Evolutionary conservation across 1,140 invertebrate genomes (phyloP).

Genomic region (Aplysia californica): DNA sequence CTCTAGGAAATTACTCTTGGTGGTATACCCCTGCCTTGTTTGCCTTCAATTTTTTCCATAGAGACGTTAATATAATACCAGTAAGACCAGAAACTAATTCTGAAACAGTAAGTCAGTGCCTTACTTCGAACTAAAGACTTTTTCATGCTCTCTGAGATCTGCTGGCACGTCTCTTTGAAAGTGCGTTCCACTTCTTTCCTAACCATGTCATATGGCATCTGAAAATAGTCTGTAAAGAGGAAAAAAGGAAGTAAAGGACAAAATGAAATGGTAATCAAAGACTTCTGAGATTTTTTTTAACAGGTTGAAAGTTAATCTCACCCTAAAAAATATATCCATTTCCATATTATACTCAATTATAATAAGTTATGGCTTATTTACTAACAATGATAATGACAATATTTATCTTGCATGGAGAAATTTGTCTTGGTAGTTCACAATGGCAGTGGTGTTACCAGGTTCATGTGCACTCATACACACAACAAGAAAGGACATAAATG

Average conservation of each 20-base stretch:
- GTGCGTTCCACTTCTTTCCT: slow-evolving; percentile 49
- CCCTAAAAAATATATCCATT: neutral
- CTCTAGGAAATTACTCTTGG: neutral
- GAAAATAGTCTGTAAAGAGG: slow-evolving; percentile 47
- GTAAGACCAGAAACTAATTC: neutral
- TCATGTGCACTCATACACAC: too few species aligned
- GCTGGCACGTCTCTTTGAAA: slow-evolving; percentile 52
- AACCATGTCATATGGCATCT: slow-evolving; percentile 61
- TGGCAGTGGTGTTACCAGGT: too few species aligned
- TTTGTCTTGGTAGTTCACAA: too few species aligned
- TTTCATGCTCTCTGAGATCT: slow-evolving; percentile 41
- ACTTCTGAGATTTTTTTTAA: neutral
- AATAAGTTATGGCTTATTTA: neutral
- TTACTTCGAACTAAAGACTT: slow-evolving; percentile 14
- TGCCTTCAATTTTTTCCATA: neutral
- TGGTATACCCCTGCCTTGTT: neutral
- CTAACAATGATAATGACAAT: neutral
- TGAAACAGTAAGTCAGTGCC: neutral
- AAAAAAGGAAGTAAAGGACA: neutral
- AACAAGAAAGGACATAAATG: too few species aligned
- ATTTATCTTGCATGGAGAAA: too few species aligned
- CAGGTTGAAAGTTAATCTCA: neutral
- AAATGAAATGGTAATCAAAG: neutral
- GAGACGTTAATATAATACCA: neutral
- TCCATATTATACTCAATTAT: neutral